These are phyloP conservation scores for Pseudomyrmex pallidus DNA, from an alignment of 1,140 invertebrate genomes.

Conservation along the genomic window DNA sequence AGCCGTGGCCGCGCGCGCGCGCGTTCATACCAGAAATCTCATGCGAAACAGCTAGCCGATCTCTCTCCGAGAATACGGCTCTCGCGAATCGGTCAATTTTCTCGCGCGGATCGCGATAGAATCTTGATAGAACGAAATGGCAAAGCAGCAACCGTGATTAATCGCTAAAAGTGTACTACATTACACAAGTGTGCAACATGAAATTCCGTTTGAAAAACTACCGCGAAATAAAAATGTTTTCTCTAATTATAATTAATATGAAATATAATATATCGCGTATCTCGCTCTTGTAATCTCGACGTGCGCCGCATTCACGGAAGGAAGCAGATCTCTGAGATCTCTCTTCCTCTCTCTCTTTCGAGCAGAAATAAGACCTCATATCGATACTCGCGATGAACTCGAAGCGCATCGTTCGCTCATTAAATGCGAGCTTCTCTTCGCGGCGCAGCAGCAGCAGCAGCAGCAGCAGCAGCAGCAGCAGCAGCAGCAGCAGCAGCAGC, in stretches of 20 bases:
- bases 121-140: slow-evolving; percentile 33
- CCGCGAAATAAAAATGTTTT: no score
- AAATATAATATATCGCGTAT: no score
- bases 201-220: background rate
- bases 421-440: slow-evolving; percentile 50
- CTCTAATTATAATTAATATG: no score
- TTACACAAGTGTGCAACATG: no score
- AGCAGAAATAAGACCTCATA: slow-evolving; percentile 31
- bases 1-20: slow-evolving; percentile 67
- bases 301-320: slow-evolving; percentile 13
- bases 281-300: no score
- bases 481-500: background rate
- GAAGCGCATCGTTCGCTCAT: slow-evolving; percentile 50
- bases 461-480: slow-evolving; percentile 2
- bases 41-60: slow-evolving; percentile 63
- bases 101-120: slow-evolving; percentile 3
- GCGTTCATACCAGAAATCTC: slow-evolving; percentile 53
- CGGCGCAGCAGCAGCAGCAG: background rate
- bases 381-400: slow-evolving; percentile 49
- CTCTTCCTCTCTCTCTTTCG: background rate
- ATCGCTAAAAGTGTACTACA: background rate
- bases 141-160: no score
- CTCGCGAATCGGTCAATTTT: slow-evolving; percentile 26
- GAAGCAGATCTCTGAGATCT: background rate
- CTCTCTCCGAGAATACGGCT: slow-evolving; percentile 45